Conservation (phyloP, 1,140 invertebrate genomes). For the Drosophila sulfurigaster region DNA sequence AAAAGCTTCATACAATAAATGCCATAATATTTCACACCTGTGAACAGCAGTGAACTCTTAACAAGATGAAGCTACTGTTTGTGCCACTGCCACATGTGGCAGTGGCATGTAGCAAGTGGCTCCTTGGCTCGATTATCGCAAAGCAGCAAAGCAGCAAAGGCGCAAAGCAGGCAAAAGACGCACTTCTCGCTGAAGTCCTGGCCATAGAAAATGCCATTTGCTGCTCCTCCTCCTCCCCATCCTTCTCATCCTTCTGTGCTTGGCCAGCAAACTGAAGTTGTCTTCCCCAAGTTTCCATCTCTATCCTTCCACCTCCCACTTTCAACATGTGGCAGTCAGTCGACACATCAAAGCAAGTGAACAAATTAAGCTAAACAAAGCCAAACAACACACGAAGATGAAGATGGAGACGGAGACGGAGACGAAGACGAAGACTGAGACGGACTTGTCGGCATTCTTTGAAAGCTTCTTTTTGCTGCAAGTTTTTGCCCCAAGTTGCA, state of each 20-base stretch:
- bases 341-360: slow-evolving; percentile 78
- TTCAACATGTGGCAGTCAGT: slow-evolving; percentile 35
- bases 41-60: not conserved
- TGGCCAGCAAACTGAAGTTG: slow-evolving; percentile 3
- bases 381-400: slow-evolving; percentile 56
- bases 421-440: slow-evolving; percentile 26
- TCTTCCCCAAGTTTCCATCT: not conserved
- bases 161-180: slow-evolving; percentile 43
- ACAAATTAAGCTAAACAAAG: slow-evolving; percentile 80
- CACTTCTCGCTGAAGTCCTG: slow-evolving; percentile 18
- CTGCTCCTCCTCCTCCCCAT: not conserved
- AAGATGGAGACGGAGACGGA: slow-evolving; percentile 23
- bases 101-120: slow-evolving; percentile 31
- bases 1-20: slow-evolving; percentile 36
- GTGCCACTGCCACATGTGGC: not conserved
- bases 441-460: slow-evolving; percentile 68
- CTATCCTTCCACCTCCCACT: not conserved
- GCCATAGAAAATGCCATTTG: slow-evolving; percentile 6
- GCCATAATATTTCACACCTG: slow-evolving; percentile 52
- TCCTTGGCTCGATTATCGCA: slow-evolving; percentile 43
- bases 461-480: slow-evolving; percentile 52
- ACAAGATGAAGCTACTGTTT: slow-evolving; percentile 2
- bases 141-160: slow-evolving; percentile 23
- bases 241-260: not conserved
- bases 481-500: slow-evolving; percentile 67